A percentile compares a stretch with the other conserved stretches of the same genome.
Evolutionary conservation across 2,113 vertebrate genomes (phyloP).

Genomic region (Tychaedon coryphoeus): DNA sequence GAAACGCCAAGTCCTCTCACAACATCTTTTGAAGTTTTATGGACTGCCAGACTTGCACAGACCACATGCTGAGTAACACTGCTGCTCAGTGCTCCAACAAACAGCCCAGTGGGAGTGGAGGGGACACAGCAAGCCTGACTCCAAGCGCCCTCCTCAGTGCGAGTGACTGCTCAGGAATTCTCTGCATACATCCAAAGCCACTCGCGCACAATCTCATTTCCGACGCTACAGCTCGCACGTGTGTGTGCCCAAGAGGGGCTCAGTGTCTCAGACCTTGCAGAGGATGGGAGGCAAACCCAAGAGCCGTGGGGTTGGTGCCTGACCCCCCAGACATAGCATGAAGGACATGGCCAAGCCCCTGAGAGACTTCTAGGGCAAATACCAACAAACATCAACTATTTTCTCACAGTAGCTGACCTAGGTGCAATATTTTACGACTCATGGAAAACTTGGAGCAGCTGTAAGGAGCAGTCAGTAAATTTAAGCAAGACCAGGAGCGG

Average conservation of each 20-base stretch:
- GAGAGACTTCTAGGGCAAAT: not conserved
- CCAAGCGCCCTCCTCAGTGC: not conserved
- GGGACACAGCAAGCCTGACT: constrained; percentile 14
- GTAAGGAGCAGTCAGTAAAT: constrained; percentile 1
- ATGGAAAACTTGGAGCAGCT: constrained; percentile 18
- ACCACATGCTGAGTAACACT: constrained; percentile 10
- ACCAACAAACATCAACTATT: not conserved
- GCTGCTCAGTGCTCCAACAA: constrained; percentile 15
- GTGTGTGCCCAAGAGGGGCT: not conserved
- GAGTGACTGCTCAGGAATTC: constrained; percentile 20
- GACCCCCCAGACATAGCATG: not conserved
- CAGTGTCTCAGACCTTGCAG: not conserved
- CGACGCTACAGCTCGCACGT: not conserved
- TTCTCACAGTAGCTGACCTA: constrained; percentile 26
- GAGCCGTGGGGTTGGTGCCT: not conserved
- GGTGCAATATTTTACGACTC: not conserved
- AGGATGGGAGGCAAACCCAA: not conserved
- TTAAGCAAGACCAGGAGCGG: not conserved
- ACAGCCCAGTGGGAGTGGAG: not conserved
- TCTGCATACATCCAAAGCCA: not conserved
- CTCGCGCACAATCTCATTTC: not conserved
- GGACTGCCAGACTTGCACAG: not conserved
- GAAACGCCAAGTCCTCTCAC: not conserved
- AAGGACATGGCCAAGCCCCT: not conserved
- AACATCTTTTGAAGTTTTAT: constrained; percentile 26